A percentile compares a stretch with the other conserved stretches of the same genome.
Conservation (phyloP, 2,797 vertebrate genomes). For the Phalloptychus januarius region DNA sequence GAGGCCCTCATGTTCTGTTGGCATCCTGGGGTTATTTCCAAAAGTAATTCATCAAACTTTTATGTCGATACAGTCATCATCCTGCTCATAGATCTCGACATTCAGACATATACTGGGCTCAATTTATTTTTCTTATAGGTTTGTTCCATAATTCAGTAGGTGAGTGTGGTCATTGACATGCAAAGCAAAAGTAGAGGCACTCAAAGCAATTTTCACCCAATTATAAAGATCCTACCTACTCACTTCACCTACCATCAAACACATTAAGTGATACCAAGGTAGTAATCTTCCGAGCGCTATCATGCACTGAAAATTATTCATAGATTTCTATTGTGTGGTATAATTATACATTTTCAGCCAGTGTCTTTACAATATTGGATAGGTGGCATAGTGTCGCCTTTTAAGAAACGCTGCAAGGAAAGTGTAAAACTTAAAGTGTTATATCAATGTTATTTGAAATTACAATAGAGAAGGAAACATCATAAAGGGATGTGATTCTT, state of each 20-base stretch:
- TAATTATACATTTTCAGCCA: slow-evolving; percentile 62
- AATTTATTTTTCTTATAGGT: slow-evolving; percentile 34
- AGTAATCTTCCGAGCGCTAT: slow-evolving; percentile 49
- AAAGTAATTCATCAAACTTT: slow-evolving; percentile 62
- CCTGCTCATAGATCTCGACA: slow-evolving; percentile 44
- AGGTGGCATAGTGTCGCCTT: slow-evolving; percentile 26
- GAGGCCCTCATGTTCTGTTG: slow-evolving; percentile 53
- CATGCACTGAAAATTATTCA: slow-evolving; percentile 70
- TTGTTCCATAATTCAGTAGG: slow-evolving; percentile 17
- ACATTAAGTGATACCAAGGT: slow-evolving; percentile 51
- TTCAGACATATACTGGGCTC: slow-evolving; percentile 32
- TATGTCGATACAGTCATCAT: slow-evolving; percentile 40
- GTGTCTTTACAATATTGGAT: slow-evolving; percentile 55
- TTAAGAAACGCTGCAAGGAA: slow-evolving; percentile 31
- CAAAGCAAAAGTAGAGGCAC: slow-evolving; percentile 57
- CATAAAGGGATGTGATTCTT: slow-evolving; percentile 22
- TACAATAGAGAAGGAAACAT: slow-evolving; percentile 1
- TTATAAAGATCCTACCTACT: slow-evolving; percentile 57
- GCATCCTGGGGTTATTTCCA: slow-evolving; percentile 50
- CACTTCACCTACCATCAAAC: slow-evolving; percentile 55
- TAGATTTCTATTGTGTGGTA: slow-evolving; percentile 67
- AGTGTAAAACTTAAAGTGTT: slow-evolving; percentile 22
- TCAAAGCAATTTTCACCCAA: slow-evolving; percentile 44
- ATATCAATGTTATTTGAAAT: slow-evolving; percentile 10
- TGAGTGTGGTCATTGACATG: slow-evolving; percentile 57